A percentile compares a stretch with the other conserved stretches of the same genome.
Conservation (phyloP, 2,888 invertebrate species). For the Lagria hirta region DNA sequence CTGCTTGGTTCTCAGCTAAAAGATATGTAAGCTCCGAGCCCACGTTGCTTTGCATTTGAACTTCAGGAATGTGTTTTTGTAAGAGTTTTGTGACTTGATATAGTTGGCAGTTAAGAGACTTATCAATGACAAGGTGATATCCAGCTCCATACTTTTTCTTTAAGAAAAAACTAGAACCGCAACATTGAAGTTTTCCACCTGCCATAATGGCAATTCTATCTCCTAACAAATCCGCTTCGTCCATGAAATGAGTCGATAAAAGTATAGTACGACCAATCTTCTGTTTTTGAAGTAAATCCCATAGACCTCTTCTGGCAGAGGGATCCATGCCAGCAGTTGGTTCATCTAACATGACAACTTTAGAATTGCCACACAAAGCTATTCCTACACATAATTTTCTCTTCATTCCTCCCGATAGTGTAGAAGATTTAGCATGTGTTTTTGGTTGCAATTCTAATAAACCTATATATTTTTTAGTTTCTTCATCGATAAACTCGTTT, state of each 20-base stretch:
- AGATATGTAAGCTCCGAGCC: slow-evolving; percentile 75
- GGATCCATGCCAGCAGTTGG: slow-evolving; percentile 88
- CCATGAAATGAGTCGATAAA: slow-evolving; percentile 87
- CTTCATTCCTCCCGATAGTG: slow-evolving; percentile 77
- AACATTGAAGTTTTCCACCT: slow-evolving; percentile 75
- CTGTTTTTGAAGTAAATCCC: slow-evolving; percentile 76
- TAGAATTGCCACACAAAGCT: slow-evolving; percentile 73
- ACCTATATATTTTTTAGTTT: slow-evolving; percentile 65
- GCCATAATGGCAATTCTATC: slow-evolving; percentile 89
- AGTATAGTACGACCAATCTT: slow-evolving; percentile 75
- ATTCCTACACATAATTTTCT: slow-evolving; percentile 74
- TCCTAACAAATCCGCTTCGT: slow-evolving; percentile 85
- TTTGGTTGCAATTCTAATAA: slow-evolving; percentile 69
- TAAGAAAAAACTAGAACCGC: slow-evolving; percentile 77
- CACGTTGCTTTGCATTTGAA: slow-evolving; percentile 63
- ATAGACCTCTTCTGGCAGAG: slow-evolving; percentile 76
- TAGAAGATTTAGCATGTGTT: slow-evolving; percentile 60
- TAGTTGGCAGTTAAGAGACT: slow-evolving; percentile 57
- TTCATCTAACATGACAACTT: slow-evolving; percentile 72
- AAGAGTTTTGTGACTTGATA: slow-evolving; percentile 62
- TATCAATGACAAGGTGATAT: slow-evolving; percentile 76
- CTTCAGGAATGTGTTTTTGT: slow-evolving; percentile 64
- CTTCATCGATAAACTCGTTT: slow-evolving; percentile 58
- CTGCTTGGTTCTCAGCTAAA: slow-evolving; percentile 63
- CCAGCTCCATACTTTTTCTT: slow-evolving; percentile 84